These are phyloP conservation scores for Andrena bucephala DNA, from an alignment of 2,888 invertebrate species.

Conservation along the genomic window DNA sequence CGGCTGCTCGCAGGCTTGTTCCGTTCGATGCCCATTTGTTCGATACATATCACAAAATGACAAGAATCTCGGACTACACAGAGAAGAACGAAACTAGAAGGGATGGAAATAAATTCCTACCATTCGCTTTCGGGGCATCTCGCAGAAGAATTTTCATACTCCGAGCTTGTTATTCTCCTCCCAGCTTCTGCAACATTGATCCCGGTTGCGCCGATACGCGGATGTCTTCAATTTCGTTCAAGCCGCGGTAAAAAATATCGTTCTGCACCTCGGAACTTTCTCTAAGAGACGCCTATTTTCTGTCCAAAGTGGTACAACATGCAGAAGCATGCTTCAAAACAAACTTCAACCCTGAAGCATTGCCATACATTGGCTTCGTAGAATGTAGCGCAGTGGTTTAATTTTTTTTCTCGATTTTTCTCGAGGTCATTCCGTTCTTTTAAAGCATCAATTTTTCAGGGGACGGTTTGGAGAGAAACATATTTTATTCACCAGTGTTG, in stretches of 20 bases:
- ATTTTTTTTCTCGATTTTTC: too few species aligned
- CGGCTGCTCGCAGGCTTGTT: slow-evolving; percentile 5
- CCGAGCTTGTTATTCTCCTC: neutral
- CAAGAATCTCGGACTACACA: slow-evolving; percentile 15
- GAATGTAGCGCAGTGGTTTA: too few species aligned
- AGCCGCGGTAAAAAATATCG: neutral
- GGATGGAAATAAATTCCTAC: neutral
- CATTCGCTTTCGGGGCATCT: neutral
- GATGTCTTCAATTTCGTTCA: neutral
- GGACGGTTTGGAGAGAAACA: too few species aligned
- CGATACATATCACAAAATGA: neutral
- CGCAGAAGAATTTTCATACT: slow-evolving; percentile 32
- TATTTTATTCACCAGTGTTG: too few species aligned
- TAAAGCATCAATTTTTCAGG: too few species aligned
- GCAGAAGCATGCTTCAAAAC: too few species aligned
- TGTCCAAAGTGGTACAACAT: neutral
- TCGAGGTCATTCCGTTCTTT: too few species aligned
- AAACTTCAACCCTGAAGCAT: too few species aligned
- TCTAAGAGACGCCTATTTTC: neutral
- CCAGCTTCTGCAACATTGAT: neutral
- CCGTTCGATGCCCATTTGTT: neutral
- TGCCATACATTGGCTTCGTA: too few species aligned
- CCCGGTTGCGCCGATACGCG: neutral
- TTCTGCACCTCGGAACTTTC: neutral
- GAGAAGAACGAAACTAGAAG: neutral